These are phyloP conservation scores for Ceratina japonica DNA, from an alignment of 1,140 invertebrate species.

Conservation along the genomic window DNA sequence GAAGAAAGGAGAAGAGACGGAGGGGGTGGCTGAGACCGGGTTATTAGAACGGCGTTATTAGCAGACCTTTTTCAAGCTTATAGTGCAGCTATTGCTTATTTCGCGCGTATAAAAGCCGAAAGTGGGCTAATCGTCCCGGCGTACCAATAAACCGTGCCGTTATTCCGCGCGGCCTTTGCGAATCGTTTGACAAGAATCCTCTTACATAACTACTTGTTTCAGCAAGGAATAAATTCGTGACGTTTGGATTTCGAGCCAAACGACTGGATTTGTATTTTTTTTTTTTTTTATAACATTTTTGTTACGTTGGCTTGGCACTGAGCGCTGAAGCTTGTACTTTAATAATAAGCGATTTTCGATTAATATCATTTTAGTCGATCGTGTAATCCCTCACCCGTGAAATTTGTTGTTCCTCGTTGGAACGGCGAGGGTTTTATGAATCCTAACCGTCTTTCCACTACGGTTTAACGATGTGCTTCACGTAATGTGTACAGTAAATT, in stretches of 20 bases:
- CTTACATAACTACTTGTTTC: too few species aligned
- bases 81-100: constrained; percentile 41
- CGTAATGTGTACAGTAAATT: not conserved
- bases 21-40: constrained; percentile 25
- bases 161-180: too few species aligned
- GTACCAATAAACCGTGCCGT: not conserved
- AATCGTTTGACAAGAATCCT: not conserved
- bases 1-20: not conserved
- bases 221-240: too few species aligned
- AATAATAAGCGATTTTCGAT: not conserved
- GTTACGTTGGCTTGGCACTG: too few species aligned
- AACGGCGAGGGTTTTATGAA: not conserved
- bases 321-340: too few species aligned
- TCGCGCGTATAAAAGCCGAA: constrained; percentile 34
- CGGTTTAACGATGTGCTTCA: not conserved
- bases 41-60: constrained; percentile 53
- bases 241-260: too few species aligned
- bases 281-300: too few species aligned
- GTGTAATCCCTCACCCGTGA: not conserved
- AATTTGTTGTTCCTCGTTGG: not conserved
- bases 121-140: constrained; percentile 21
- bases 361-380: not conserved
- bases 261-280: too few species aligned
- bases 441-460: not conserved
- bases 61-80: constrained; percentile 51